These are phyloP conservation scores for Aythya baeri DNA, from an alignment of 2,113 vertebrate genomes.

Conservation along the genomic window DNA sequence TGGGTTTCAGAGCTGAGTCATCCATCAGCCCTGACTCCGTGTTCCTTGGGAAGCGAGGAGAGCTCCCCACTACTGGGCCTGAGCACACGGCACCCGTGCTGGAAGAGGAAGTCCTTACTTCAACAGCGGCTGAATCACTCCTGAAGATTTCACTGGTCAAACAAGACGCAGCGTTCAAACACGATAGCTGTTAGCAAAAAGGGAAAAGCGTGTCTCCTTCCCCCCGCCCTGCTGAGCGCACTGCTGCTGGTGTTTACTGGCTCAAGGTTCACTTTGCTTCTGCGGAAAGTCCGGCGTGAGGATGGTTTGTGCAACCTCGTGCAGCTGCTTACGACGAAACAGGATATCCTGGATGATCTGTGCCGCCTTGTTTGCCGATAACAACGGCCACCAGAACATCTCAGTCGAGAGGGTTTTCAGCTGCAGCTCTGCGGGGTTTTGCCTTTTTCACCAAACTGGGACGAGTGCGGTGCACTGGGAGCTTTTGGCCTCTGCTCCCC, in stretches of 20 bases:
- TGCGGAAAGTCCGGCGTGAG: background rate
- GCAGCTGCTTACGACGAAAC: conserved; percentile 45
- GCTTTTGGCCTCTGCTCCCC: background rate
- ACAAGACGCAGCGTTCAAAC: background rate
- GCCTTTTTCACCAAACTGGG: background rate
- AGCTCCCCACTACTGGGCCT: background rate
- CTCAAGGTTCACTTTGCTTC: conserved; percentile 51
- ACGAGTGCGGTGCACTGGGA: background rate
- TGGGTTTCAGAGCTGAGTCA: background rate
- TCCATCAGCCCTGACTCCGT: background rate
- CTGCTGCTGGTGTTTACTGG: conserved; percentile 13
- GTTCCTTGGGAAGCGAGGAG: background rate
- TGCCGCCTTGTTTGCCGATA: background rate
- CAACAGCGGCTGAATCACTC: background rate
- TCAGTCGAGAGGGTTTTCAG: background rate
- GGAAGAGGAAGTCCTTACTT: background rate
- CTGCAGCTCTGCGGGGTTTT: background rate
- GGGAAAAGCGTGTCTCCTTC: background rate
- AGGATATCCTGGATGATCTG: conserved; percentile 69
- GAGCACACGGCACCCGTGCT: background rate
- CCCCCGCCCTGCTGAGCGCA: background rate
- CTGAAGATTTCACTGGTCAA: conserved; percentile 3
- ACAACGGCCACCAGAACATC: no score
- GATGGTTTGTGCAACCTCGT: conserved; percentile 60
- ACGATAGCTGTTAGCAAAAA: background rate